Base-by-base conservation (phyloP, 2,888 invertebrate genomes). In the Ophonus ardosiacus region DNA sequence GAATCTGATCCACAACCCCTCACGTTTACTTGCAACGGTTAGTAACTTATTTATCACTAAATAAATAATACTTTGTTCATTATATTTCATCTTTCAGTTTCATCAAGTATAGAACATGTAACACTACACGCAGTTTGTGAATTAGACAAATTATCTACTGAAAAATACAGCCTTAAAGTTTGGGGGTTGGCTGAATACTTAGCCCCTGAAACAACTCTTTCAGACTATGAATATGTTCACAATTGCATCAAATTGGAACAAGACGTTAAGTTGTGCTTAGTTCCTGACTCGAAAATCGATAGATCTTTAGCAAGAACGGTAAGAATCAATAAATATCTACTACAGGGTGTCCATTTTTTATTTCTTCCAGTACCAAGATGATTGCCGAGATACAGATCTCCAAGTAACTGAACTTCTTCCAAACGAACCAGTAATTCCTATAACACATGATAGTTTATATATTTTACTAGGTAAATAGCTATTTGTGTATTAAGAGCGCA, bases 181-280 rank as follows among this genome's bases (percentile, higher is more conserved):
- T 95, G 95, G 93, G 98, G 98, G 17, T 94, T 97, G 85, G 95
- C 96, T 81, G 98, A 98, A 91, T 99, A 98, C 92, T 91, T 99
- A 51, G 95, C 96, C 0, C 95, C 96, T 13, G 96, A 97, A 81
- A 96, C 97, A 51, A 94, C 94, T 10, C 93, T 99, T 43, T 95
- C 96, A 86, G 97, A 98, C 90, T 97, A 98, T 90, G 97, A 98
- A 90, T 98, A 98, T 90, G 96, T 98, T 83, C 97, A 98, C 88
- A 96, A 96, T 88, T 98, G 98, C 90, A 96, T 98, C 85, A 98
- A 98, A 89, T 91, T 98, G 89, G 98, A 98, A 90, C 95, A 96
- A 89, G 98, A 98, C 91, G 96, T 98, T 1, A 92, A 94, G 56
- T 90, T 97, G 86, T 94, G 93, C 79, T 90, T 95, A 0, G 93